Percentiles rank a stretch among this genome's conserved stretches.
phyloP scores from a whole-genome alignment of 2,113 vertebrate species.

The Oostethus manadensis region DNA sequence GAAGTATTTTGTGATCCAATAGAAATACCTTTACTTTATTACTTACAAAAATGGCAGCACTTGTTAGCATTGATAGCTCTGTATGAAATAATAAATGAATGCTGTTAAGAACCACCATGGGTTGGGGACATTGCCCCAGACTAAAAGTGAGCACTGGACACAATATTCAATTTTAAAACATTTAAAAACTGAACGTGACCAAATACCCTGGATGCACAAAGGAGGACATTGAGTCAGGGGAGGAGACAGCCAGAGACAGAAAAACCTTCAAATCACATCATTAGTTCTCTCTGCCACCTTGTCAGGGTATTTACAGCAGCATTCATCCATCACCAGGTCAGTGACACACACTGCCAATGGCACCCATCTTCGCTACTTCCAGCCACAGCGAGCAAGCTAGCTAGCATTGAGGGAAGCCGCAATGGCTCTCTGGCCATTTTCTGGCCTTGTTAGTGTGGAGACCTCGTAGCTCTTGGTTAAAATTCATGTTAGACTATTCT shows the following conservation, averaged over 20 bases:
- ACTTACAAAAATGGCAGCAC: too few species aligned
- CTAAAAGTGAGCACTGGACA: too few species aligned
- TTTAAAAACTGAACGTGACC: background rate
- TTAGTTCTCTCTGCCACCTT: conserved; percentile 72
- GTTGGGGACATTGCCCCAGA: too few species aligned
- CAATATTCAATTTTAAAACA: background rate
- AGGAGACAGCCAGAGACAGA: conserved; percentile 38
- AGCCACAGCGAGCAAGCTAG: conserved; percentile 9
- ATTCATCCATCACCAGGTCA: conserved; percentile 75
- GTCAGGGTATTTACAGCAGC: conserved; percentile 72
- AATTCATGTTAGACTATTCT: too few species aligned
- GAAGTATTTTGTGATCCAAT: too few species aligned
- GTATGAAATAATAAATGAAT: too few species aligned
- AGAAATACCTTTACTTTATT: too few species aligned
- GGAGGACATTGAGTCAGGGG: conserved; percentile 59
- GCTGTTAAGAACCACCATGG: too few species aligned
- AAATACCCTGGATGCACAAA: conserved; percentile 43
- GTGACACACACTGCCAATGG: conserved; percentile 72
- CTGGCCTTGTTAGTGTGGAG: conserved; percentile 42
- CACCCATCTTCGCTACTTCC: conserved; percentile 60
- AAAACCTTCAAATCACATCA: conserved; percentile 72
- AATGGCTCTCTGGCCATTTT: conserved; percentile 53
- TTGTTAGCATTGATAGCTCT: too few species aligned
- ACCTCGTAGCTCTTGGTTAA: too few species aligned
- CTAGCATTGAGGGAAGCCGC: conserved; percentile 36